Percentiles rank a stretch among this genome's conserved stretches.
Conservation (phyloP, 2,797 vertebrate genomes). For the Lagocephalus sceleratus region DNA sequence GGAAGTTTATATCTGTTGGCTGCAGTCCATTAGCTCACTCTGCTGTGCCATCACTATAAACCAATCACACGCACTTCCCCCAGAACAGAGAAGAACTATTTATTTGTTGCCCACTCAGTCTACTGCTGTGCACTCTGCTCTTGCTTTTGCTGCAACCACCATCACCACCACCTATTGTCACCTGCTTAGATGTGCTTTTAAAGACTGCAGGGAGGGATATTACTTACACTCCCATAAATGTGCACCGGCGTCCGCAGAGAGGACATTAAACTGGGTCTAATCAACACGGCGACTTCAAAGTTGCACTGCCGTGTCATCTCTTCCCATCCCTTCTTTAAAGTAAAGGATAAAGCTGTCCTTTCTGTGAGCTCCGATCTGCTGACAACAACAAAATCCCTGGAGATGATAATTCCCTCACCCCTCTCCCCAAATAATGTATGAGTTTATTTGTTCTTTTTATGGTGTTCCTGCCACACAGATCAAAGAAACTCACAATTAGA, state of each 20-base stretch:
- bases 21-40: slow-evolving; percentile 41
- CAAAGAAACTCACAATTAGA: not conserved
- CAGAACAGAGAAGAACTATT: slow-evolving; percentile 30
- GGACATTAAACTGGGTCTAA: slow-evolving; percentile 33
- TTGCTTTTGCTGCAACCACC: slow-evolving; percentile 21
- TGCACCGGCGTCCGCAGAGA: slow-evolving; percentile 15
- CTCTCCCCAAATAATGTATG: not conserved
- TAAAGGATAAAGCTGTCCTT: slow-evolving; percentile 4
- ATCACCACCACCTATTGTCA: slow-evolving; percentile 25
- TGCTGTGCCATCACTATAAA: slow-evolving; percentile 13
- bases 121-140: slow-evolving; percentile 19
- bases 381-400: slow-evolving; percentile 6
- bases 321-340: slow-evolving; percentile 12
- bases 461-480: not conserved
- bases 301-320: not conserved
- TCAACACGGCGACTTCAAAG: slow-evolving; percentile 1
- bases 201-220: slow-evolving; percentile 22
- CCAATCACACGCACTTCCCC: slow-evolving; percentile 29
- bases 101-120: slow-evolving; percentile 43
- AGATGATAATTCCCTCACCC: not conserved
- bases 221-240: slow-evolving; percentile 33
- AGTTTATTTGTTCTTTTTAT: not conserved
- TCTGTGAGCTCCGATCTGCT: slow-evolving; percentile 1
- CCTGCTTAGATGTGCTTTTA: slow-evolving; percentile 43
- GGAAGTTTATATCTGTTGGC: slow-evolving; percentile 25